Base-by-base conservation (phyloP, 2,113 vertebrate species). In the Microcebus jonahi region DNA sequence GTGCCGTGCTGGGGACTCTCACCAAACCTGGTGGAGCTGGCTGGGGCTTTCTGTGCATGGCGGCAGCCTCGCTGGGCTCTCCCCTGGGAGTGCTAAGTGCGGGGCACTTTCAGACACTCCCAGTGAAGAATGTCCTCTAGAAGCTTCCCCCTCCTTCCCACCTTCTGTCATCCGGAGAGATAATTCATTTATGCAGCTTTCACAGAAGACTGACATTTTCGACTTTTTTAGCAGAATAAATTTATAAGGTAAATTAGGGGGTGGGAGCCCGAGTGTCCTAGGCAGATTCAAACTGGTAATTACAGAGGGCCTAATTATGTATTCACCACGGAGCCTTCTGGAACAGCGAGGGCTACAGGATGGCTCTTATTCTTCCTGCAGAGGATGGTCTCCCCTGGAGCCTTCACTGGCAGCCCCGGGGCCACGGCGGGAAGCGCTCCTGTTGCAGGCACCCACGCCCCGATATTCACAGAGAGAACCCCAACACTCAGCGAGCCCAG, bases 171-270 rank as follows among this genome's bases (percentile, higher is more conserved):
- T 91, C 97, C 42, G 42, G 73, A 76, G 88, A 92, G 9, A 87
- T 90, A 96, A 97, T 97, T 96, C 94, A 96, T 95, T 95, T 95
- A 94, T 94, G 71, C 61, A 97, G 95, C 87, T 93, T 97, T 97
- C 97, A 87, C 59, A 96, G 82, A 97, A 97, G 96, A 97, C 93
- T 98, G 97, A 97, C 97, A 98, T 82, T 97, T 98, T 97, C 87
- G 67, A 96, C 85, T 95, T 97, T 95, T 97, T 97, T 98, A 97
- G 94, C 96, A 95, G 87, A 98, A 96, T 94, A 96, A 96, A 97
- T 98, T 98, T 97, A 97, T 98, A 97, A 98, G 97, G 97, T 97
- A 98, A 98, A 98, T 97, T 97, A 98, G 97, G 96, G 98, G 97
- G 94, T 97, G 95, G 97, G 97, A 97, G 90, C 95, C 96, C 76